phyloP scores from a whole-genome alignment of 2,113 vertebrate species.

The Leuciscus idus region DNA sequence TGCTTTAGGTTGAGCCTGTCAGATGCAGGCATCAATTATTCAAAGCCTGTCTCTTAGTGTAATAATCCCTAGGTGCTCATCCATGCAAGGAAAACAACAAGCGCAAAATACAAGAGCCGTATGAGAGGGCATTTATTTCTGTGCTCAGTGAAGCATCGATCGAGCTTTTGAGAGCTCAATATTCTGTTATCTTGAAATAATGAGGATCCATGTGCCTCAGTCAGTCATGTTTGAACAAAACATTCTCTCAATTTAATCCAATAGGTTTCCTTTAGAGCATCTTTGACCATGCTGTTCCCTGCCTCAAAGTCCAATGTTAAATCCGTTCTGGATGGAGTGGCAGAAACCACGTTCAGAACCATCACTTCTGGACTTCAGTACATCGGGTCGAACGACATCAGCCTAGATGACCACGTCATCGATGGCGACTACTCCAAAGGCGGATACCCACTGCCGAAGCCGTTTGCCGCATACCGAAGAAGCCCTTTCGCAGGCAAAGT shows the following conservation, averaged over 20 bases:
- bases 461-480: conserved; percentile 90
- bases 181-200: conserved; percentile 21
- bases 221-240: conserved; percentile 27
- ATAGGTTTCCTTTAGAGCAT: conserved; percentile 65
- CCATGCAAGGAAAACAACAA: conserved; percentile 8
- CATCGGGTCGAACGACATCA: conserved; percentile 91
- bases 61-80: conserved; percentile 37
- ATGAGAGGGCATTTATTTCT: conserved; percentile 19
- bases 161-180: neutral
- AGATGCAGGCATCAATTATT: conserved; percentile 18
- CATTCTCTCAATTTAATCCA: conserved; percentile 60
- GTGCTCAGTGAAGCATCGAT: neutral
- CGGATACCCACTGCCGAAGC: conserved; percentile 89
- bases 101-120: conserved; percentile 13
- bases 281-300: conserved; percentile 63
- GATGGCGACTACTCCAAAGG: conserved; percentile 87
- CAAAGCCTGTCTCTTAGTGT: conserved; percentile 24
- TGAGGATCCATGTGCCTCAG: conserved; percentile 22
- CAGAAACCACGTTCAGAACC: conserved; percentile 96
- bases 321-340: conserved; percentile 94
- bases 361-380: conserved; percentile 96
- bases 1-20: neutral
- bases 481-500: conserved; percentile 91
- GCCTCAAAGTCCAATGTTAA: conserved; percentile 86
- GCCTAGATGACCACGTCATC: conserved; percentile 86